Evolutionary conservation across 2,113 vertebrate species (phyloP).

Genomic region (Promerops cafer): DNA sequence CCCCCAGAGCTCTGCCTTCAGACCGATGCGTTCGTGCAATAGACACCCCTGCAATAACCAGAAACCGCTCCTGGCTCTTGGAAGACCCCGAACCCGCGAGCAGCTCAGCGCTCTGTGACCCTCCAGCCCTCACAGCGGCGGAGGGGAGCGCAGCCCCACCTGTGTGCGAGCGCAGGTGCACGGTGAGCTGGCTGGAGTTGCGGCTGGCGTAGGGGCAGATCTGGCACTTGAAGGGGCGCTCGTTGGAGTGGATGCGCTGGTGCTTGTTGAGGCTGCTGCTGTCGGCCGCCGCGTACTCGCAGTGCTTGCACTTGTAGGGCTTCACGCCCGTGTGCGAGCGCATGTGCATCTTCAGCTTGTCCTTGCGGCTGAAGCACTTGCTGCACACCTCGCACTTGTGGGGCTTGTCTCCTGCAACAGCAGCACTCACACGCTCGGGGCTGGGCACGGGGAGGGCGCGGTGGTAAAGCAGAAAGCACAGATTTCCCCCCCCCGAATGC

Average conservation of each 20-base stretch:
- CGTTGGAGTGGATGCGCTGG: conserved; percentile 90
- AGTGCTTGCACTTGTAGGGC: conserved; percentile 93
- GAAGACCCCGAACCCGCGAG: no score
- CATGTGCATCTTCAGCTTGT: conserved; percentile 95
- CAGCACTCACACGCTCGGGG: not conserved
- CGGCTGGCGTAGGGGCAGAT: conserved; percentile 95
- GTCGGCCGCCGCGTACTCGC: conserved; percentile 89
- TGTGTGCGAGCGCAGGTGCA: conserved; percentile 92
- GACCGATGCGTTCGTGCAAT: no score
- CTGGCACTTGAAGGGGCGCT: conserved; percentile 95
- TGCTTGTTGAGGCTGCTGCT: conserved; percentile 98
- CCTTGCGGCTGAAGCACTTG: conserved; percentile 93
- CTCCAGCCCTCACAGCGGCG: no score
- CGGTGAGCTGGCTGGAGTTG: conserved; percentile 96
- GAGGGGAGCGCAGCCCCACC: not conserved
- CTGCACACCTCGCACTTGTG: conserved; percentile 92
- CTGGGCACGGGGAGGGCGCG: rapidly evolving
- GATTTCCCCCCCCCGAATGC: rapidly evolving
- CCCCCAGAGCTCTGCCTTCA: no score
- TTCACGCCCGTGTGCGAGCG: conserved; percentile 93
- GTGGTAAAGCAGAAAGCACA: not conserved
- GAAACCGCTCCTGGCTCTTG: no score
- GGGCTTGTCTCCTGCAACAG: conserved; percentile 85
- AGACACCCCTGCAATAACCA: no score
- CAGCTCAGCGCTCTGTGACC: no score